These are phyloP conservation scores for Phthorimaea operculella DNA, from an alignment of 1,140 invertebrate species.

Conservation along the genomic window DNA sequence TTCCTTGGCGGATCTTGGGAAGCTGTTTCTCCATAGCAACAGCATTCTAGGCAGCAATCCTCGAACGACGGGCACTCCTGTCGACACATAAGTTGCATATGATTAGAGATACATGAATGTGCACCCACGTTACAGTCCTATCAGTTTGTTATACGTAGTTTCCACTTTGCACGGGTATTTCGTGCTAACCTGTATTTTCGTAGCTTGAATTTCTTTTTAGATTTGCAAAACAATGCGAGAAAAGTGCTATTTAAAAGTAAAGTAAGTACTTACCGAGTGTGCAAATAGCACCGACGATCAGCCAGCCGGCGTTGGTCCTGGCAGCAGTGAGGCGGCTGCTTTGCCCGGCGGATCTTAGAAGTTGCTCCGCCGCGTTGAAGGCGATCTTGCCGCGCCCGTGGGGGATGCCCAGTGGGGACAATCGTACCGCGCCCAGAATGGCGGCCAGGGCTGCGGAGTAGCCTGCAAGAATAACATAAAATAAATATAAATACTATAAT, in stretches of 20 bases:
- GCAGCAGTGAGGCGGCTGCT: conserved; percentile 95
- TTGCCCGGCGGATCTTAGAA: conserved; percentile 96
- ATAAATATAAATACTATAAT: neutral
- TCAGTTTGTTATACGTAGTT: no score
- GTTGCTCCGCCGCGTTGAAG: conserved; percentile 97
- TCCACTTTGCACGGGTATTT: no score
- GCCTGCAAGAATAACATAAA: conserved; percentile 69
- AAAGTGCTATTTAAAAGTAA: no score
- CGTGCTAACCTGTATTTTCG: no score
- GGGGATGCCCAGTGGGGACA: conserved; percentile 94
- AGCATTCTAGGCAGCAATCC: conserved; percentile 92
- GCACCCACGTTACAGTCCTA: no score
- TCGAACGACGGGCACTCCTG: conserved; percentile 88
- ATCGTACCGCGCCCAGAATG: conserved; percentile 89
- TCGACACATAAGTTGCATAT: no score
- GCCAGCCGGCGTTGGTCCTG: conserved; percentile 96
- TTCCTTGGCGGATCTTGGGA: conserved; percentile 95
- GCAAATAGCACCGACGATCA: conserved; percentile 96
- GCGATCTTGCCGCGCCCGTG: conserved; percentile 97
- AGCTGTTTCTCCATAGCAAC: conserved; percentile 96
- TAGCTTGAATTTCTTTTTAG: no score
- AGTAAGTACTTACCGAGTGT: conserved; percentile 90
- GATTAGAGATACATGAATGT: no score
- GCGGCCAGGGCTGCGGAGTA: conserved; percentile 95
- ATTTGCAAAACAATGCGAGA: no score